Base-by-base conservation (phyloP, 1,140 invertebrate species). In the Cotesia vestalis region DNA sequence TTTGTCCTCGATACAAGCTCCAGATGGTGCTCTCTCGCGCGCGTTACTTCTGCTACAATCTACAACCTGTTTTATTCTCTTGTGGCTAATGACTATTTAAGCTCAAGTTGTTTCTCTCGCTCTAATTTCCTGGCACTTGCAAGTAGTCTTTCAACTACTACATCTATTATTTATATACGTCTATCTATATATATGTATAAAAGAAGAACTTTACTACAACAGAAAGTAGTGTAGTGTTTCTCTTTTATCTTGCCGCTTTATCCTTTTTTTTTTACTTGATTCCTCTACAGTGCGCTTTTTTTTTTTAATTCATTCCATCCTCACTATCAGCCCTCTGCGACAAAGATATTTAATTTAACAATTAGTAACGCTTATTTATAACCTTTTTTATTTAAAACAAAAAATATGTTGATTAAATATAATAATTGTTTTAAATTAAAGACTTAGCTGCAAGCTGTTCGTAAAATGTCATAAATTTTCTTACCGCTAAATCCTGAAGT, bases 81-180 rank as follows among this genome's bases (percentile, higher is more conserved):
- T 59, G 70, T 35, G 40, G 53, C 59, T 72, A 72, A 72, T 61
- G 64, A 72, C 63, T 67, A 72, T 67, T 67, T 72, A 72, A 72
- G 71, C 71, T 67, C 71, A 60, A 67, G 63, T 62, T 61, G 35
- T 34, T 72, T 62, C 64, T 60, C 64, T 67, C 20, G 51, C 66
- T 67, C 66, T 67, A 67, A 67, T 67, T 67, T 67, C 35, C 66
- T 38, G 27, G 52, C 51, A 51, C 66, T 35, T 53, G 40, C 20
- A 20, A 67, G 9, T 67, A 67, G 52, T 67, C 46, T 51, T 36
- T 34, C 66, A 55, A 52, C 11, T 53, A 14, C 40, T 46, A 8
- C 40, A 46, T 46, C 40, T 46, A 46, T 9, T 8, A 46, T 46
- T 9, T 46, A 46, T 46, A 46, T 40, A 40, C 9, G 9, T 40